These are phyloP conservation scores for Orthosia incerta DNA, from an alignment of 2,888 invertebrate species.

Conservation along the genomic window DNA sequence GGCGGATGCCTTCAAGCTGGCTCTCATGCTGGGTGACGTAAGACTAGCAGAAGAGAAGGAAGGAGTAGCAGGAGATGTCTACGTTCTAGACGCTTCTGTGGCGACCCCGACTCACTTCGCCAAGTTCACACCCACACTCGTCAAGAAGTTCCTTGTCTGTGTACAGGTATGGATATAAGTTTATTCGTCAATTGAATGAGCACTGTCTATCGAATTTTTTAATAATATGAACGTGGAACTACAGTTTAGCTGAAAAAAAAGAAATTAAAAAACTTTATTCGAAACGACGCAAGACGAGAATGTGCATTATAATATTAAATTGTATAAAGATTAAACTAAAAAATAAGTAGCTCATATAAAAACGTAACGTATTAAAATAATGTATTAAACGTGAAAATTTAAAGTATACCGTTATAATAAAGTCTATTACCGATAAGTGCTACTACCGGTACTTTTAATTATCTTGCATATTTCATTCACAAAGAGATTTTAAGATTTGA, in stretches of 20 bases:
- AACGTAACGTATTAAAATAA: too few relatives aligned
- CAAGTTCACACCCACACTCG: slow-evolving; percentile 95
- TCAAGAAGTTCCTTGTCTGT: slow-evolving; percentile 96
- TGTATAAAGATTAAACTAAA: not conserved
- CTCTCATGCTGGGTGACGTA: slow-evolving; percentile 96
- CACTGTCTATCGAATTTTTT: not conserved
- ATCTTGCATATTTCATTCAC: not conserved
- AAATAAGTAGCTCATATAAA: too few relatives aligned
- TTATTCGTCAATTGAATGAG: not conserved
- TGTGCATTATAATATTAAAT: too few relatives aligned
- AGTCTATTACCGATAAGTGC: not conserved
- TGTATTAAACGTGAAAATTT: not conserved
- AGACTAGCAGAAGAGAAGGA: slow-evolving; percentile 94
- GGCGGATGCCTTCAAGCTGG: slow-evolving; percentile 95
- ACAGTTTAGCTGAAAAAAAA: too few relatives aligned
- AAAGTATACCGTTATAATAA: not conserved
- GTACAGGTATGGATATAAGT: slow-evolving; percentile 90
- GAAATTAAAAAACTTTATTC: too few relatives aligned
- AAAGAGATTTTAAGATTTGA: too few relatives aligned
- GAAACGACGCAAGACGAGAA: too few relatives aligned
- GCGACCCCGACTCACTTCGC: slow-evolving; percentile 95
- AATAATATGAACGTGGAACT: not conserved
- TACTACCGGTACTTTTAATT: not conserved
- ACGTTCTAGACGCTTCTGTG: slow-evolving; percentile 94
- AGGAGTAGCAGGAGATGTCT: slow-evolving; percentile 96